These are phyloP conservation scores for Anser cygnoides DNA, from an alignment of 2,113 vertebrate genomes.

Conservation along the genomic window DNA sequence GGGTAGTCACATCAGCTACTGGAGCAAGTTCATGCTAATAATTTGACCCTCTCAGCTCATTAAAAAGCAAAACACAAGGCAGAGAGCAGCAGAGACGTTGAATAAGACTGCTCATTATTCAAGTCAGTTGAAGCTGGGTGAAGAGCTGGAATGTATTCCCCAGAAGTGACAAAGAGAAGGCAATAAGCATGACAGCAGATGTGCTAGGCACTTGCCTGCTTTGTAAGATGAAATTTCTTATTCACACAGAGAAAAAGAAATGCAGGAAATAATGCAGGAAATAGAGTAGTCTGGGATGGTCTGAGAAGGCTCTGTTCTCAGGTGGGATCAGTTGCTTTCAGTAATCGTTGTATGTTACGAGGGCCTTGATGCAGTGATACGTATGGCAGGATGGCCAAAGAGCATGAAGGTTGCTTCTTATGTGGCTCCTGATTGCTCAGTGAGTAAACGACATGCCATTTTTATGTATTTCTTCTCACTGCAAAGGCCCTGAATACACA, in stretches of 20 bases:
- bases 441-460: not conserved
- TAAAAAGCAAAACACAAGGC: not conserved
- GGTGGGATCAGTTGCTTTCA: not conserved
- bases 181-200: not conserved
- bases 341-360: not conserved
- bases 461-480: not conserved
- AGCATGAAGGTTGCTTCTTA: not conserved
- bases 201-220: not conserved
- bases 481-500: not conserved
- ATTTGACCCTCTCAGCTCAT: constrained; percentile 8
- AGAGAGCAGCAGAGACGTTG: not conserved
- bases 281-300: not conserved
- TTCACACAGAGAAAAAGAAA: not conserved
- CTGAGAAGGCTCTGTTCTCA: not conserved
- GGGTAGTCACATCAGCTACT: not conserved
- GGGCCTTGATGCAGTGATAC: not conserved
- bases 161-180: not conserved
- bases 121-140: not conserved
- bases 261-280: not conserved
- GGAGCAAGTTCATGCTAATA: not conserved
- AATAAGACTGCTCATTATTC: not conserved
- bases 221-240: not conserved
- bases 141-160: not conserved
- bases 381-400: not conserved
- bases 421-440: not conserved